Evolutionary conservation across 37 sponge, comb jelly and placozoan species (phyloP).

Genomic region (Diacarnus erythraeanus): DNA sequence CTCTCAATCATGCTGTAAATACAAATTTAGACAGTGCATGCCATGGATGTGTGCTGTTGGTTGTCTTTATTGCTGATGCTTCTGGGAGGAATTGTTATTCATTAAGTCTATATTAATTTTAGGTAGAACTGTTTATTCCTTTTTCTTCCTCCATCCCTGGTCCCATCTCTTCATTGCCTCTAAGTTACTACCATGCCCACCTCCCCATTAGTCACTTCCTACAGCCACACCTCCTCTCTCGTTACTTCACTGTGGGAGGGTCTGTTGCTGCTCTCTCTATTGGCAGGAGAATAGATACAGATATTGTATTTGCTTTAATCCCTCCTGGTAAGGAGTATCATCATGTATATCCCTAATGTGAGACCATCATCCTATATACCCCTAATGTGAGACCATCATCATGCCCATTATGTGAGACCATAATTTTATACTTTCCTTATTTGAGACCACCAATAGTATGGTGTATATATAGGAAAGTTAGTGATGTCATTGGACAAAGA

Average conservation of each 20-base stretch:
- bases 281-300: constrained; percentile 44
- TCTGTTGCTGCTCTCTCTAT: constrained; percentile 36
- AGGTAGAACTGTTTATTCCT: constrained; percentile 58
- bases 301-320: constrained; percentile 48
- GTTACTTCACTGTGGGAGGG: background rate
- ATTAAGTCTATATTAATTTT: background rate
- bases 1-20: constrained; percentile 59
- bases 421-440: background rate
- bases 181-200: constrained; percentile 35
- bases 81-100: no score
- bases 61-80: no score
- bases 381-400: no score
- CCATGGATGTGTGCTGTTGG: background rate
- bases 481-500: constrained; percentile 68
- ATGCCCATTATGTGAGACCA: no score
- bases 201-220: constrained; percentile 43
- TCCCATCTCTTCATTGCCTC: background rate
- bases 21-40: background rate
- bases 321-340: constrained; percentile 55
- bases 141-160: background rate
- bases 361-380: no score
- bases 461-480: constrained; percentile 61
- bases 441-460: no score
- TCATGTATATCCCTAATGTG: no score
- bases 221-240: constrained; percentile 23